Evolutionary conservation across 2,888 invertebrate species (phyloP).

Genomic region (Baccha elongata): DNA sequence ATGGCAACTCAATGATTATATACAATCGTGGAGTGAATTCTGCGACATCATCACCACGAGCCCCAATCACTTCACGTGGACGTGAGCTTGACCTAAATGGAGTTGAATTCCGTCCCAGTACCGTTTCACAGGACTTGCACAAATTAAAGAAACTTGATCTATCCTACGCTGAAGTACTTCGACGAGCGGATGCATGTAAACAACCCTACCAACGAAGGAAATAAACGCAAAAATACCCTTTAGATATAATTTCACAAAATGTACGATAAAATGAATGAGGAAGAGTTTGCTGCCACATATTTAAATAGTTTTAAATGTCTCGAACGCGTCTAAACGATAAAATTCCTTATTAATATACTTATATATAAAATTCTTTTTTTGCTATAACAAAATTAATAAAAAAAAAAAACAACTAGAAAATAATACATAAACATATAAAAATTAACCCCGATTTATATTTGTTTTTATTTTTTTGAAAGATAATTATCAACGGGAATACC

Average conservation of each 20-base stretch:
- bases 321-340: constrained; percentile 34
- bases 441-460: constrained; percentile 3
- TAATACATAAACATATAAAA: constrained; percentile 21
- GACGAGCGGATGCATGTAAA: constrained; percentile 84
- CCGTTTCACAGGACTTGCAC: constrained; percentile 92
- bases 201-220: constrained; percentile 76
- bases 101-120: constrained; percentile 85
- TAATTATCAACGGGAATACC: constrained; percentile 14
- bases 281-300: constrained; percentile 64
- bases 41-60: constrained; percentile 74
- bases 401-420: constrained; percentile 1
- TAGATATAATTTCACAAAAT: constrained; percentile 40
- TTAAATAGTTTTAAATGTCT: constrained; percentile 64
- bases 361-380: constrained; percentile 16
- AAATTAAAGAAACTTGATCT: constrained; percentile 91
- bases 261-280: constrained; percentile 26
- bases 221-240: constrained; percentile 50
- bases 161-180: constrained; percentile 92
- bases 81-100: constrained; percentile 78
- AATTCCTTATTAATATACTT: constrained; percentile 47
- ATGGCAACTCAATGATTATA: constrained; percentile 88
- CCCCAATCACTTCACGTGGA: constrained; percentile 81
- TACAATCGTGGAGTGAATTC: constrained; percentile 84
- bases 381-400: constrained; percentile 6
- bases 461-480: constrained; percentile 34